Percentiles rank a stretch among this genome's conserved stretches.
Conservation (phyloP, 2,797 vertebrate genomes). For the Karalla daura region DNA sequence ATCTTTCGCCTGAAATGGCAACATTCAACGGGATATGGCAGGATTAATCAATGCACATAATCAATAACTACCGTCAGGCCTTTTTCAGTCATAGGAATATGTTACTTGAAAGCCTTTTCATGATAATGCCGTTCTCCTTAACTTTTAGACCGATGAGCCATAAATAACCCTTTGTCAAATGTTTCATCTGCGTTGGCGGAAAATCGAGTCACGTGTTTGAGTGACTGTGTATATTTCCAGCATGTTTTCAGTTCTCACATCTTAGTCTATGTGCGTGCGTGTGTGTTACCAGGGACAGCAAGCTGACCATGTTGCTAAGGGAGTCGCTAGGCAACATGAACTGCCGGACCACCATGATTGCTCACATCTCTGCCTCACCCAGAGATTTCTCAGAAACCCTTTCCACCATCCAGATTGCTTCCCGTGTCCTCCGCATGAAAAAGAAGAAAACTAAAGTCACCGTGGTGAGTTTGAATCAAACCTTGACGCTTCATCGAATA, state of each 20-base stretch:
- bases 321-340: conserved; percentile 99
- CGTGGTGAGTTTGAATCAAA: conserved; percentile 75
- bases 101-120: neutral
- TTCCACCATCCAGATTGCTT: conserved; percentile 97
- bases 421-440: conserved; percentile 96
- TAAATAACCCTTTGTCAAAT: conserved; percentile 31
- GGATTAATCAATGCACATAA: conserved; percentile 24
- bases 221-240: conserved; percentile 37
- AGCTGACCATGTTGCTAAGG: conserved; percentile 98
- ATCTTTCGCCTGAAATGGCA: conserved; percentile 19
- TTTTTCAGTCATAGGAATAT: conserved; percentile 6
- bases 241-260: conserved; percentile 50
- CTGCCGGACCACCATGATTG: conserved; percentile 99
- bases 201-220: conserved; percentile 40
- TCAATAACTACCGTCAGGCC: conserved; percentile 1
- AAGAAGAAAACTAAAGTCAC: conserved; percentile 99
- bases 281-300: conserved; percentile 92
- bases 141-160: conserved; percentile 1
- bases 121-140: neutral
- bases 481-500: conserved; percentile 5
- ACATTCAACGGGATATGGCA: conserved; percentile 18
- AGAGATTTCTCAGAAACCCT: conserved; percentile 95
- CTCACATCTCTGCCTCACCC: conserved; percentile 94
- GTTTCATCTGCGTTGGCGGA: conserved; percentile 9
- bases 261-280: conserved; percentile 66